Evolutionary conservation across 1,140 invertebrate species (phyloP).

Genomic region (Caenorhabditis remanei): DNA sequence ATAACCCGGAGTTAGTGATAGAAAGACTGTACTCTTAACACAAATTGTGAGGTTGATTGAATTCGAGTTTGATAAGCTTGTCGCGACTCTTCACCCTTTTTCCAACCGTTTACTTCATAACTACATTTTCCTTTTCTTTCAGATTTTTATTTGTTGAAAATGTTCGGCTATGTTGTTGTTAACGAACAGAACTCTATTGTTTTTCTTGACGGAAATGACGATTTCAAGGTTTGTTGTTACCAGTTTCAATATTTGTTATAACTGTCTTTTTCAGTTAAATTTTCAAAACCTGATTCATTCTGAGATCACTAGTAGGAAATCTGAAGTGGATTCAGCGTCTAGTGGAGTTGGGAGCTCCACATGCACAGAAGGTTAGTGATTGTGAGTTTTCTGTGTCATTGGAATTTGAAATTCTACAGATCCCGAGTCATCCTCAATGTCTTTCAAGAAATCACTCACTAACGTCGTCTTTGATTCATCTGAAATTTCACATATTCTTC

Average conservation of each 20-base stretch:
- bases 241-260: background rate
- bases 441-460: background rate
- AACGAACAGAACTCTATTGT: conserved; percentile 41
- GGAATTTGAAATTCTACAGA: background rate
- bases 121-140: conserved; percentile 25
- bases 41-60: conserved; percentile 15
- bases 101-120: background rate
- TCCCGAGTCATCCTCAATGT: background rate
- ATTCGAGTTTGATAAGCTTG: conserved; percentile 44
- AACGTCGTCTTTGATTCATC: conserved; percentile 8
- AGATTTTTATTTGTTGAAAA: conserved; percentile 4
- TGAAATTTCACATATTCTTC: conserved; percentile 41
- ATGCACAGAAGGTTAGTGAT: conserved; percentile 24
- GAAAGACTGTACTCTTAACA: conserved; percentile 36
- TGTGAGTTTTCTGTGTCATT: background rate
- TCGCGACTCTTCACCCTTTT: conserved; percentile 37
- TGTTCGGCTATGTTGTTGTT: conserved; percentile 46
- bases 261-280: background rate
- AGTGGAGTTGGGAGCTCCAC: conserved; percentile 31
- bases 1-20: conserved; percentile 3
- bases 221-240: background rate
- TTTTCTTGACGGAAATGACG: conserved; percentile 37
- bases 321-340: conserved; percentile 11
- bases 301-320: conserved; percentile 17
- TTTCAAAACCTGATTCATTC: conserved; percentile 22